Conservation (phyloP, 2,888 invertebrate species). For the Tetranychus piercei region DNA sequence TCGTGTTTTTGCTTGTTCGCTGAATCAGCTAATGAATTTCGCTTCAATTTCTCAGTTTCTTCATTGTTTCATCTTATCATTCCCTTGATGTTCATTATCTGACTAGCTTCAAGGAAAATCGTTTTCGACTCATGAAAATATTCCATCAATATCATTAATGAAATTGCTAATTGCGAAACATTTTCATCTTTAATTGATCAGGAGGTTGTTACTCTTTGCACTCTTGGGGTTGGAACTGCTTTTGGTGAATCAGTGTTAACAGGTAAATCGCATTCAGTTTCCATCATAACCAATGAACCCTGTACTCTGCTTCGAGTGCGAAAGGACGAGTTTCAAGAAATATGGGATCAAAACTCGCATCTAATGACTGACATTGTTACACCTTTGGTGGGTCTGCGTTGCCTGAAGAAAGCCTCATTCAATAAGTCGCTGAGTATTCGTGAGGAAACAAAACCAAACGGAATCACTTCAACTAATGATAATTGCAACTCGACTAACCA, state of each 20-base stretch:
- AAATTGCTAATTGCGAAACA: background rate
- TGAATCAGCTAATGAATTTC: too few relatives aligned
- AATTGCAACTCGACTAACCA: background rate
- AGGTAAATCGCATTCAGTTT: conserved; percentile 50
- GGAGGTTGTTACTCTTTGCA: conserved; percentile 48
- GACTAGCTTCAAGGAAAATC: too few relatives aligned
- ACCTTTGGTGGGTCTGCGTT: background rate
- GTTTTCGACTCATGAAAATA: too few relatives aligned
- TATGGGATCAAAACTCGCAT: conserved; percentile 46
- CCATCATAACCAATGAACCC: conserved; percentile 51
- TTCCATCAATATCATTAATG: background rate
- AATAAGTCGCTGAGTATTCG: background rate
- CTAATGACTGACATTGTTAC: conserved; percentile 50
- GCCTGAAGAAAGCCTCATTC: background rate
- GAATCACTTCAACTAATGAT: background rate
- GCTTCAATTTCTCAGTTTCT: too few relatives aligned
- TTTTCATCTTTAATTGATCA: conserved; percentile 29
- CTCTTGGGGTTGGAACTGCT: conserved; percentile 51
- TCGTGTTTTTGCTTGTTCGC: too few relatives aligned
- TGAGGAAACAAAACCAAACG: background rate
- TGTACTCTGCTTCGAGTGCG: conserved; percentile 55
- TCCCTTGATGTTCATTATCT: too few relatives aligned
- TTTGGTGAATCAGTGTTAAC: conserved; percentile 57
- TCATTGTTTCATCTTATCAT: too few relatives aligned
- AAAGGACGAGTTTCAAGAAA: conserved; percentile 52